Base-by-base conservation (phyloP, 2,113 vertebrate genomes). In the Pleuronectes platessa region DNA sequence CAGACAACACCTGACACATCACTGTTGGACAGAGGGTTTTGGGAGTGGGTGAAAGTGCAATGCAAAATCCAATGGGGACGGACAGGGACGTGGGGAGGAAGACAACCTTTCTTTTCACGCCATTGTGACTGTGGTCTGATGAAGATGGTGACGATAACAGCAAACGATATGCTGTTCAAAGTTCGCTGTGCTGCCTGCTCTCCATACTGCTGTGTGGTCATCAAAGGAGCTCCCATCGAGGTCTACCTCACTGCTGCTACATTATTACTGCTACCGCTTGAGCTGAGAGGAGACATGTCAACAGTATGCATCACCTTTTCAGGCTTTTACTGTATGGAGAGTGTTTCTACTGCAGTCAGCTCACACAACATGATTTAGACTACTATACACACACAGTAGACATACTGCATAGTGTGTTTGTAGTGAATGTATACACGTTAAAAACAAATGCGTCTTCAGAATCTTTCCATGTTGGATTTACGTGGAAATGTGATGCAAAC, bases 201-300 rank as follows among this genome's bases (percentile, higher is more conserved):
- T 79, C 61, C 82, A 84, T 82, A 67, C 71, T 81, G 76, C 78
- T 80, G 71, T 71, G 83, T 69, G 81, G 79, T 81, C 63, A 67
- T 82, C 54, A 62, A 64, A 68, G 82, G 65, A 79, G 60, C 74
- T 78, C 64, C 45, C 60, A 37, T 9, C 53, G 84, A 86, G 78
- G 62, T 31, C 63, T 64, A 72, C 63, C 86, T 75, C 87, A 80
- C 86, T 86, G 87, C 91, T 88, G 89, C 85, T 85, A 82, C 83
- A 31, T 74, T 79, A 56, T 71, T 74, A 35, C 73, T 74, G 76
- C 86, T 82, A 76, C 83, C 49, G 79, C 81, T 85, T 86, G 82
- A 81, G 78, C 81, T 56, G 62, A 85, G 40, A 74, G 58, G 64
- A 67, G 61, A 71, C 64, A 47, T 1, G 11, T 9, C n/a, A 8